Base-by-base conservation (phyloP, 2,888 invertebrate species). In the Taenaris catops region DNA sequence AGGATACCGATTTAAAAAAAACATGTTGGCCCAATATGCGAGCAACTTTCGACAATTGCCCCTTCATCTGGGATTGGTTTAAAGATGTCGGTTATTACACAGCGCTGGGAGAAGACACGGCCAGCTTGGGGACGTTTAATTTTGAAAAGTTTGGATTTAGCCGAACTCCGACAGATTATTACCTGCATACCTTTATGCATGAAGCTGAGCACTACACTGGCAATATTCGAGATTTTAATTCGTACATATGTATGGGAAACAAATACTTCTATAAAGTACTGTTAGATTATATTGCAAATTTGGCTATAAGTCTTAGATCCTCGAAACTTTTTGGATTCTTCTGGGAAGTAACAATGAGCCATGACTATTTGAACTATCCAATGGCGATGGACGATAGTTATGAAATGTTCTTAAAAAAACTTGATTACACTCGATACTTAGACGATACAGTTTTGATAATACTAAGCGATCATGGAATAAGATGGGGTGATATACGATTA, bases 381-480 rank as follows among this genome's bases (percentile, higher is more conserved):
- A 89, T 89, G 55, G 64, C 91, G 10, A 93, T 94, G 41, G 97
- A 97, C 56, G 76, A 88, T 0, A 76, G 88, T 25, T 91, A 93
- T 52, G 62, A 81, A 46, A 54, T 72, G 0, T 89, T 94, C 55
- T 71, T 96, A 31, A 64, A 71, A 41, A 67, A 76, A 37, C 63
- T 93, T 29, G 72, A 89, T 18, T 51, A 67, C 0, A 63, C 78
- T 1, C 83, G 87, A 1, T 73, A 89, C 33, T 73, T 95, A 33
- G 89, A 93, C 31, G 87, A 90, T 11, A 94, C 95, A 0, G 87
- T 91, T 23, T 53, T 93, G 6, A 81, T 96, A 31, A 66, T 95
- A 4, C 86, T 96, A 83, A 96, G 96, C 66, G 97, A 97, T 63
- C 97, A 97, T 59, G 97, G 97, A 0, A 91, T 96, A 38, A 84